phyloP scores from a whole-genome alignment of 2,888 invertebrate genomes.

The Fabriciana adippe region DNA sequence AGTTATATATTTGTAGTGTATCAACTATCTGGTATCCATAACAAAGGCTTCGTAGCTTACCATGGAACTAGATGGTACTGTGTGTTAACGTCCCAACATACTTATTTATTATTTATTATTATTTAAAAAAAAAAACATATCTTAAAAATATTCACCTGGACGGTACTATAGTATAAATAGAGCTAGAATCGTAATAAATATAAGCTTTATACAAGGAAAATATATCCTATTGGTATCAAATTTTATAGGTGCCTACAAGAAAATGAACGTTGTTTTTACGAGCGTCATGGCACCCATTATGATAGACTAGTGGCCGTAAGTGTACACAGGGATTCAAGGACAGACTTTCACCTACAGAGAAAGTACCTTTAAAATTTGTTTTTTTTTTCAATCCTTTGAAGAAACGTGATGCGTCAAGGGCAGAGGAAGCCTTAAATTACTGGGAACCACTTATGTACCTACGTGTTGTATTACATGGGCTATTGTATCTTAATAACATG shows the following conservation, averaged over 20 bases:
- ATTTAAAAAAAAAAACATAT: background rate
- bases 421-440: slow-evolving; percentile 27
- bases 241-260: slow-evolving; percentile 6
- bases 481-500: slow-evolving; percentile 18
- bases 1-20: too few relatives aligned
- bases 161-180: too few relatives aligned
- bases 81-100: too few relatives aligned
- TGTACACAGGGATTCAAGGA: slow-evolving; percentile 57
- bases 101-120: too few relatives aligned
- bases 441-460: slow-evolving; percentile 6
- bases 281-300: slow-evolving; percentile 23
- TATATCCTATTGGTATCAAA: background rate
- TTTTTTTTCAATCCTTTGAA: slow-evolving; percentile 29
- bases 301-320: slow-evolving; percentile 47
- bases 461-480: slow-evolving; percentile 21
- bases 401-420: slow-evolving; percentile 34
- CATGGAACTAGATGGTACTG: too few relatives aligned
- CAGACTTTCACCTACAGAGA: slow-evolving; percentile 75
- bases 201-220: background rate
- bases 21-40: too few relatives aligned
- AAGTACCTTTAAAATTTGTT: slow-evolving; percentile 48
- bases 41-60: too few relatives aligned
- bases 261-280: slow-evolving; percentile 12
- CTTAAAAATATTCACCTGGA: background rate
- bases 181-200: too few relatives aligned